These are phyloP conservation scores for Macaria liturata DNA, from an alignment of 2,888 invertebrate species.

Conservation along the genomic window DNA sequence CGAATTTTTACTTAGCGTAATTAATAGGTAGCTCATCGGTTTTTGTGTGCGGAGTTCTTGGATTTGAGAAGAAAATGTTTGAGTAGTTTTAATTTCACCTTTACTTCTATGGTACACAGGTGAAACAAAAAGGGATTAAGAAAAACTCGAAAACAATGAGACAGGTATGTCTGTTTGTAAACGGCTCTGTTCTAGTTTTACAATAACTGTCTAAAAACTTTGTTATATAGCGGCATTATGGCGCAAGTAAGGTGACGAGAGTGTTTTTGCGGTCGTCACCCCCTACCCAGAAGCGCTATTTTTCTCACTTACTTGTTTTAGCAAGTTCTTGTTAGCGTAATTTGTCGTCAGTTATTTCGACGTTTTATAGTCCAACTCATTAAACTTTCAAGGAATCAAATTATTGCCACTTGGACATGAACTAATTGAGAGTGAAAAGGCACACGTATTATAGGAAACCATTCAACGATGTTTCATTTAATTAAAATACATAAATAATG, in stretches of 20 bases:
- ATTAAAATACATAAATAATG: too few relatives aligned
- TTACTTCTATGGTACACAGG: background rate
- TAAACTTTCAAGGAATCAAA: too few relatives aligned
- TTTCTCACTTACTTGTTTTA: conserved; percentile 8
- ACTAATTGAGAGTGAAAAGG: too few relatives aligned
- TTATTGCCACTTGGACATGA: too few relatives aligned
- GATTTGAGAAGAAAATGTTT: conserved; percentile 27
- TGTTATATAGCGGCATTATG: conserved; percentile 5
- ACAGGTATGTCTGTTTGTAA: background rate
- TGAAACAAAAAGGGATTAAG: background rate
- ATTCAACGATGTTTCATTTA: too few relatives aligned
- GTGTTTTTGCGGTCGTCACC: conserved; percentile 3
- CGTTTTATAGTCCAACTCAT: background rate
- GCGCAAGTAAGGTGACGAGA: background rate
- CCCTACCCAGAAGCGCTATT: conserved; percentile 10
- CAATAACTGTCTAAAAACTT: conserved; percentile 3
- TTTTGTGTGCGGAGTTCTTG: conserved; percentile 9
- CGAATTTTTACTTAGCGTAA: conserved; percentile 36
- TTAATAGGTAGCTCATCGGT: conserved; percentile 1
- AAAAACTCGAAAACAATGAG: background rate
- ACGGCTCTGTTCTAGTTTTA: background rate
- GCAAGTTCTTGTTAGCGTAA: conserved; percentile 8
- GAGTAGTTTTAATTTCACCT: conserved; percentile 8
- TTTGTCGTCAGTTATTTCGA: conserved; percentile 12
- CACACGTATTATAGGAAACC: too few relatives aligned